Evolutionary conservation across 2,888 invertebrate genomes (phyloP).

Genomic region (Spilarctia lutea): DNA sequence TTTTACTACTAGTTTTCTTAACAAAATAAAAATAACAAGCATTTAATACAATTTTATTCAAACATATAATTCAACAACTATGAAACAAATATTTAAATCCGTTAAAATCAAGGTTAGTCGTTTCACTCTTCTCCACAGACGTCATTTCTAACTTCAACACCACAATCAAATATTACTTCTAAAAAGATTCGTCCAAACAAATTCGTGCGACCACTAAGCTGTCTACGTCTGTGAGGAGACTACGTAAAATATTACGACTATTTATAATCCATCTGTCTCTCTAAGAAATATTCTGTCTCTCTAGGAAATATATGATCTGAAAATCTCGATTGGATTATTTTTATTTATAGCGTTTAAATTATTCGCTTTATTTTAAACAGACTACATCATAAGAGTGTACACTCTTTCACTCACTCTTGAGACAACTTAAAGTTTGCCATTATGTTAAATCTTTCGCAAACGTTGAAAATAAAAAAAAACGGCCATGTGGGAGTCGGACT

Average conservation of each 20-base stretch:
- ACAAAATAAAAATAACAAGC: no score
- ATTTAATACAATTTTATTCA: not conserved
- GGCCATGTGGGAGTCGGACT: no score
- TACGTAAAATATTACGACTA: not conserved
- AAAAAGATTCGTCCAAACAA: not conserved
- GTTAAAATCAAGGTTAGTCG: not conserved
- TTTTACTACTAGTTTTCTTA: no score
- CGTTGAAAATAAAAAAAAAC: no score
- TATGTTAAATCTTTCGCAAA: no score
- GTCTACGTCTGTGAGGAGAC: not conserved
- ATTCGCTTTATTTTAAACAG: not conserved
- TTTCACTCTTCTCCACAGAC: not conserved
- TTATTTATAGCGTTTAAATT: not conserved
- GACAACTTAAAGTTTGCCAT: no score
- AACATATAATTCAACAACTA: not conserved
- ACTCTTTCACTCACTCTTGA: no score
- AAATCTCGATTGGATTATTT: not conserved
- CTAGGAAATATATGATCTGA: not conserved
- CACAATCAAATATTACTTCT: not conserved
- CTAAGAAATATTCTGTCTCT: not conserved
- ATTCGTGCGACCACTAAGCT: not conserved
- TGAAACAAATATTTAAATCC: not conserved
- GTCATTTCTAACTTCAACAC: not conserved
- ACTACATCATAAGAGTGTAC: not conserved
- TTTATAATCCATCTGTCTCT: not conserved